Conservation (phyloP, 2,797 vertebrate genomes). For the Miichthys miiuy region DNA sequence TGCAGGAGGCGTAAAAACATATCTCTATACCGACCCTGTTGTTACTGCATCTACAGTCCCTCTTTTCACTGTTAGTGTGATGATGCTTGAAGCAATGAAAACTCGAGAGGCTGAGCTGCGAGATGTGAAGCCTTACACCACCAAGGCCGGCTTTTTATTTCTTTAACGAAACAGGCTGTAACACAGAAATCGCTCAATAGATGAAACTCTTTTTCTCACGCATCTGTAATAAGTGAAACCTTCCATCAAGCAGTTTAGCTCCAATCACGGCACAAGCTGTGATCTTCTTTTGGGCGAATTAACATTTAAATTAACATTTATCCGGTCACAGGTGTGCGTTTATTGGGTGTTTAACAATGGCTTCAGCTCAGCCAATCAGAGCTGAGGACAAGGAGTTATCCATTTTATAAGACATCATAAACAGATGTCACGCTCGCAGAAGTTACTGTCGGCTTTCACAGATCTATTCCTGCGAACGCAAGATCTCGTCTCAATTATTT, state of each 20-base stretch:
- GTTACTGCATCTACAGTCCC: background rate
- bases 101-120: constrained; percentile 16
- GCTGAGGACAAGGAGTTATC: constrained; percentile 34
- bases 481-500: constrained; percentile 21
- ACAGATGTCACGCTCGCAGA: constrained; percentile 62
- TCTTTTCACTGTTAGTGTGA: constrained; percentile 25
- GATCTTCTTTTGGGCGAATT: constrained; percentile 46
- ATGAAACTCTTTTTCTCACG: background rate
- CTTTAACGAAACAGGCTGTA: constrained; percentile 25
- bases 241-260: constrained; percentile 30
- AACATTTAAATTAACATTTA: constrained; percentile 69
- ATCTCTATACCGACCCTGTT: background rate
- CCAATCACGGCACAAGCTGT: background rate
- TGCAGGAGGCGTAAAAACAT: background rate
- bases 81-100: constrained; percentile 14
- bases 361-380: constrained; percentile 56
- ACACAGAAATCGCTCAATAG: constrained; percentile 1
- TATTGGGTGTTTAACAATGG: constrained; percentile 64
- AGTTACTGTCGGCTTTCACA: background rate
- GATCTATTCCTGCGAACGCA: constrained; percentile 28
- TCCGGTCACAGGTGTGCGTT: constrained; percentile 68
- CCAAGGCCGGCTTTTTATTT: constrained; percentile 2
- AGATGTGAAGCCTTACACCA: constrained; percentile 20
- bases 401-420: constrained; percentile 64
- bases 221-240: constrained; percentile 14